A percentile compares a stretch with the other conserved stretches of the same genome.
phyloP scores from a whole-genome alignment of 2,797 vertebrate genomes.

The Philypnodon macrostomus region DNA sequence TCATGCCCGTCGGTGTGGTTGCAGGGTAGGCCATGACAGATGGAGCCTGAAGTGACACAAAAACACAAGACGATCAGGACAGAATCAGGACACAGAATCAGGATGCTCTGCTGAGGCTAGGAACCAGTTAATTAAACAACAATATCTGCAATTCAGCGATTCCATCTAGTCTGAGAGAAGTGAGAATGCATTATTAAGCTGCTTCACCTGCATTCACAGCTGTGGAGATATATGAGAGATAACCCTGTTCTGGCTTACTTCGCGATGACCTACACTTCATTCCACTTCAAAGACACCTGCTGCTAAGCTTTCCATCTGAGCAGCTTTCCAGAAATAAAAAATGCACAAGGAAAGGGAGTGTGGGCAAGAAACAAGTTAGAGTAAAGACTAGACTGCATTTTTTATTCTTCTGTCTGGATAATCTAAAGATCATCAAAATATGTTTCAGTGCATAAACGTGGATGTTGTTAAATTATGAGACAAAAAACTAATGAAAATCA shows the following conservation, averaged over 20 bases:
- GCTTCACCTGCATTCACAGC: conserved; percentile 2
- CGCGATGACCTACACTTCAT: neutral
- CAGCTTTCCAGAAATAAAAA: conserved; percentile 11
- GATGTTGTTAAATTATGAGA: neutral
- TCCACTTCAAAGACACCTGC: conserved; percentile 6
- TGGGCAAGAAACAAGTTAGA: neutral
- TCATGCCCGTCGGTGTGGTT: conserved; percentile 93
- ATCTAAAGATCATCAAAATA: neutral
- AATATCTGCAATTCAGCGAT: neutral
- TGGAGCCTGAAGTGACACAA: conserved; percentile 82
- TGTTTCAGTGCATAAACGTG: neutral
- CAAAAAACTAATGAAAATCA: conserved; percentile 6
- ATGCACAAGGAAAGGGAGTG: conserved; percentile 8
- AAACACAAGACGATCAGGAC: conserved; percentile 53
- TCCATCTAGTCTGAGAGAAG: neutral
- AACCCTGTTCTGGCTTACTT: conserved; percentile 13
- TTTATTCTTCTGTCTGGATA: neutral
- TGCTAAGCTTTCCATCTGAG: neutral
- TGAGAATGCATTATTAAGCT: neutral
- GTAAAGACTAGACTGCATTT: conserved; percentile 3
- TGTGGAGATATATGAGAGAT: neutral
- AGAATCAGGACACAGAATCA: conserved; percentile 35
- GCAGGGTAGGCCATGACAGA: conserved; percentile 94
- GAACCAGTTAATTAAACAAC: neutral
- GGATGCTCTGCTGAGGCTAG: neutral